phyloP scores from a whole-genome alignment of 2,797 vertebrate species.

The Cheirogaleus major region DNA sequence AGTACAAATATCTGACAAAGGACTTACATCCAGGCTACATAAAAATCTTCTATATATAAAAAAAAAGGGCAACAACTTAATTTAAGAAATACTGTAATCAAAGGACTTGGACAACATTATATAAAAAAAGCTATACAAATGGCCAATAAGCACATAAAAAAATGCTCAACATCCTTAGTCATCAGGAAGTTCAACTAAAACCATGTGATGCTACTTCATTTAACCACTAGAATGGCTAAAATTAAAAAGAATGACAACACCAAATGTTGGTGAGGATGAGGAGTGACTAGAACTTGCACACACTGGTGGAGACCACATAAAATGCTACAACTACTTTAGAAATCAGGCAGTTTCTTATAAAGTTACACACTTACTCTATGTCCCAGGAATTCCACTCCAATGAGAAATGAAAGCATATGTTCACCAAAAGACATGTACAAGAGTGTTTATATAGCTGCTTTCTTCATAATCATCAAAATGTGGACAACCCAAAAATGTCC shows the following conservation, averaged over 20 bases:
- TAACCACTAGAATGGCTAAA: conserved; percentile 5
- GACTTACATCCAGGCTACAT: neutral
- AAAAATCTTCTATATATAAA: neutral
- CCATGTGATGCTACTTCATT: neutral
- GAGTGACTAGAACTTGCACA: neutral
- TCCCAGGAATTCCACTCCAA: neutral
- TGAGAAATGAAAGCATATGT: conserved; percentile 19
- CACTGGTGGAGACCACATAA: neutral
- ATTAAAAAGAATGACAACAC: neutral
- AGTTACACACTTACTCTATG: neutral
- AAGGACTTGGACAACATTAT: neutral
- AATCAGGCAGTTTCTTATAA: neutral
- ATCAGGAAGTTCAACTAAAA: conserved; percentile 37
- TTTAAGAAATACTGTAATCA: neutral
- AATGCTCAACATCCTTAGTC: neutral
- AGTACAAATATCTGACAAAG: neutral
- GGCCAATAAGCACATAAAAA: neutral
- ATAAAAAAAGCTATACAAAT: neutral
- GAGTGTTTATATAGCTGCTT: neutral
- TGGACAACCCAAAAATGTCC: neutral
- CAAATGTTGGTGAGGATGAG: neutral
- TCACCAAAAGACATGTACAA: neutral
- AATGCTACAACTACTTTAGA: neutral
- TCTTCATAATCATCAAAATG: neutral
- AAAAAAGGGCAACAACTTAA: neutral